Conservation (phyloP, 2,113 vertebrate genomes). For the Pollimyrus isidori region DNA sequence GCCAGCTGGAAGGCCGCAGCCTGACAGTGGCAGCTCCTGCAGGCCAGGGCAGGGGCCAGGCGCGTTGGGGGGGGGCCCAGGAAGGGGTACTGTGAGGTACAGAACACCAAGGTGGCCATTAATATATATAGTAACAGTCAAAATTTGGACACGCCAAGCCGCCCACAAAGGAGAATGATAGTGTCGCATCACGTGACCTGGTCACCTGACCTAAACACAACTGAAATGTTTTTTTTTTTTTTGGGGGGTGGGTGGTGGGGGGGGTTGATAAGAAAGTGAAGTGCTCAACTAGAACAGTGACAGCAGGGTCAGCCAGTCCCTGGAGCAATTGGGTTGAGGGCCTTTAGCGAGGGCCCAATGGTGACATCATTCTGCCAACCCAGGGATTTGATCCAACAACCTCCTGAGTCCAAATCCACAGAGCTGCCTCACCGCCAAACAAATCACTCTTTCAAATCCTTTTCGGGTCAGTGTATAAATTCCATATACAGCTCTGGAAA, state of each 20-base stretch:
- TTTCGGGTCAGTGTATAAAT: not conserved
- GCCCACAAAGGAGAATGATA: not conserved
- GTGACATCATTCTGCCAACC: not conserved
- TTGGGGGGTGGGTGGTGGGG: too few species aligned
- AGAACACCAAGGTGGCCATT: not conserved
- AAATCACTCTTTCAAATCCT: not conserved
- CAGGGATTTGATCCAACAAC: not conserved
- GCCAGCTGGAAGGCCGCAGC: constrained; percentile 78
- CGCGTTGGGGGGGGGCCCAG: constrained; percentile 86
- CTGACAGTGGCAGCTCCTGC: constrained; percentile 86
- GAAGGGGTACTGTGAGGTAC: constrained; percentile 72
- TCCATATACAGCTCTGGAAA: not conserved
- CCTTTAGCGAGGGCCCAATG: not conserved
- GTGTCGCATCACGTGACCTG: not conserved
- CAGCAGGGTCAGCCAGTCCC: not conserved
- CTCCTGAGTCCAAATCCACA: not conserved
- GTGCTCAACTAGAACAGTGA: not conserved
- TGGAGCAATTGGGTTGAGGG: not conserved
- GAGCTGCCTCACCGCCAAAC: not conserved
- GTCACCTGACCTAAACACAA: not conserved
- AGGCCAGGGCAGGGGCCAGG: constrained; percentile 74
- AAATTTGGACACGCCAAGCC: not conserved
- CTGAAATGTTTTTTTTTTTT: not conserved
- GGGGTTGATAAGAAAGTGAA: not conserved
- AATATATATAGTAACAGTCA: not conserved